Evolutionary conservation across 2,888 invertebrate genomes (phyloP).

Genomic region (Peribatodes rhomboidaria): DNA sequence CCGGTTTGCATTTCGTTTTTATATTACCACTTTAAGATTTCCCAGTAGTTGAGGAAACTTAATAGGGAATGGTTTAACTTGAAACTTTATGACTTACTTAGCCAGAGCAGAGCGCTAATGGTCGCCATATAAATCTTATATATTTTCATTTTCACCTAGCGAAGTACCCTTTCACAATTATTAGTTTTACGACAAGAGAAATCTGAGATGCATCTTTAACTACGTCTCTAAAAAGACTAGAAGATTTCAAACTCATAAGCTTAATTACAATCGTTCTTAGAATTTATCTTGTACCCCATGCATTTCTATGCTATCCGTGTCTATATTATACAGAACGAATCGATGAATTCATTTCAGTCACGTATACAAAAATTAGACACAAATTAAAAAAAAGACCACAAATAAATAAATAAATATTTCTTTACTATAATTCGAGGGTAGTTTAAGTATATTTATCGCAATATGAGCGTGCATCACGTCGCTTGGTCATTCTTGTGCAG

Average conservation of each 20-base stretch:
- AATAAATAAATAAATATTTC: too few relatives aligned
- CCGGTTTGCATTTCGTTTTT: conserved; percentile 49
- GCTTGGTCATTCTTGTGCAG: conserved; percentile 59
- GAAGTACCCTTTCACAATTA: not conserved
- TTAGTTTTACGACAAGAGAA: conserved; percentile 25
- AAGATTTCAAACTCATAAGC: not conserved
- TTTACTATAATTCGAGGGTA: too few relatives aligned
- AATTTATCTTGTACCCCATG: conserved; percentile 30
- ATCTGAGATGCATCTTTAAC: conserved; percentile 7
- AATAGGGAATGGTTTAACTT: not conserved
- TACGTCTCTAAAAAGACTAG: not conserved
- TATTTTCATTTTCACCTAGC: conserved; percentile 37
- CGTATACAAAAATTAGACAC: too few relatives aligned
- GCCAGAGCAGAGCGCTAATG: not conserved
- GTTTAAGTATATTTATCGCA: conserved; percentile 35
- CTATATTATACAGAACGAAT: too few relatives aligned
- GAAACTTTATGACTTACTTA: not conserved
- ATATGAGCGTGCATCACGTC: conserved; percentile 45
- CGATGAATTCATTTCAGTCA: too few relatives aligned
- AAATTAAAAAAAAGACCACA: too few relatives aligned
- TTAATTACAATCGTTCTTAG: conserved; percentile 9
- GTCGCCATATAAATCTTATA: not conserved
- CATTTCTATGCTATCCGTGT: conserved; percentile 15
- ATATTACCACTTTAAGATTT: not conserved
- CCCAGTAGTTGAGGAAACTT: not conserved